Evolutionary conservation across 2,113 vertebrate species (phyloP).

Genomic region (Dicerorhinus sumatrensis): DNA sequence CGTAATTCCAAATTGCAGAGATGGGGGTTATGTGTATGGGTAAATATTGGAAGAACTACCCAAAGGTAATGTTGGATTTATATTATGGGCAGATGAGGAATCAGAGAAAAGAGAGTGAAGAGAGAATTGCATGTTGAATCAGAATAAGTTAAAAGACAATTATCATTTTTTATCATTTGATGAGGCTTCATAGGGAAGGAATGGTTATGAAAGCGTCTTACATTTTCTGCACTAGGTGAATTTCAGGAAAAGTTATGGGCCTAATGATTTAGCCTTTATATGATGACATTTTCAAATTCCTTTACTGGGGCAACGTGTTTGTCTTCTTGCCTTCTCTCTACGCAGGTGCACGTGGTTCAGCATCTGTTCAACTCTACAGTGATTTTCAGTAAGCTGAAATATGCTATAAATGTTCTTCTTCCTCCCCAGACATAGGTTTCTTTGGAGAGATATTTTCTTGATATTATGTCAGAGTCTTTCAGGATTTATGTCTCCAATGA

Average conservation of each 20-base stretch:
- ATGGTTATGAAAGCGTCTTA: not conserved
- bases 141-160: not conserved
- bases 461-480: not conserved
- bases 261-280: not conserved
- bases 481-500: not conserved
- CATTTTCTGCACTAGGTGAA: not conserved
- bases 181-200: not conserved
- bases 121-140: not conserved
- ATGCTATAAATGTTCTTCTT: not conserved
- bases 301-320: not conserved
- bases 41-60: not conserved
- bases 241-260: not conserved
- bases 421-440: not conserved
- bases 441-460: not conserved
- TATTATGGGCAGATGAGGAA: not conserved
- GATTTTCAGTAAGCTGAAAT: conserved; percentile 13
- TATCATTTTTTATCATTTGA: not conserved
- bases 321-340: not conserved
- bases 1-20: not conserved
- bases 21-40: not conserved
- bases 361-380: conserved; percentile 9
- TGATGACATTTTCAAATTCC: not conserved
- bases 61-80: not conserved
- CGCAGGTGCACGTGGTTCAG: not conserved
- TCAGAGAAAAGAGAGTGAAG: not conserved